phyloP scores from a whole-genome alignment of 2,797 vertebrate genomes.

The Aotus griseimembra region DNA sequence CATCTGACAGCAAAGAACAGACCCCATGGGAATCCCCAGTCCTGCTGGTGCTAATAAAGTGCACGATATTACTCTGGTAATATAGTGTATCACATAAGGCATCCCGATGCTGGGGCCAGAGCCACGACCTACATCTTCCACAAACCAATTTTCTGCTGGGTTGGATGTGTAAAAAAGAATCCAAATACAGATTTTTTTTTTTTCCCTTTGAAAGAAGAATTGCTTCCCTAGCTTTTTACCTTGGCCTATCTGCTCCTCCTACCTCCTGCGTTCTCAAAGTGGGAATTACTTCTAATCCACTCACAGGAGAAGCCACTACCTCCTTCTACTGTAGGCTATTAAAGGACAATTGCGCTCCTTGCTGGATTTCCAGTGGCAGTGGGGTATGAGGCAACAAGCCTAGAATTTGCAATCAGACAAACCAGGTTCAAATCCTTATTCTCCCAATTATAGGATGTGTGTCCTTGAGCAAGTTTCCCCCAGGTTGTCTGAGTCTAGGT shows the following conservation, averaged over 20 bases:
- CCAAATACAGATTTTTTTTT: constrained; percentile 80
- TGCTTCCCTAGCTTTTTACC: constrained; percentile 82
- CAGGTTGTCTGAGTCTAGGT: not conserved
- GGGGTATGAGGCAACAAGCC: not conserved
- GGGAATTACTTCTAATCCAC: constrained; percentile 69
- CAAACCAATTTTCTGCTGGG: constrained; percentile 86
- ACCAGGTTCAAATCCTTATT: not conserved
- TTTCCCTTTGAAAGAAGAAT: constrained; percentile 75
- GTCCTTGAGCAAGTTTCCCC: not conserved
- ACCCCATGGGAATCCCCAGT: constrained; percentile 82
- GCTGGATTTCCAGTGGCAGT: not conserved
- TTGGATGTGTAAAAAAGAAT: constrained; percentile 83
- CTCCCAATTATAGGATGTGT: not conserved
- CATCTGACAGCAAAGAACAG: constrained; percentile 84
- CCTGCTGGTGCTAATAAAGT: constrained; percentile 81
- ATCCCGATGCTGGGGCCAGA: constrained; percentile 80
- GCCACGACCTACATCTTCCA: constrained; percentile 84
- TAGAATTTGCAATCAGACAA: constrained; percentile 41
- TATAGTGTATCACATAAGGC: constrained; percentile 79
- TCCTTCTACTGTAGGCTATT: constrained; percentile 59
- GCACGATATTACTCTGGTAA: constrained; percentile 71
- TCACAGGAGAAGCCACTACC: constrained; percentile 73
- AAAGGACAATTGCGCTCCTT: not conserved
- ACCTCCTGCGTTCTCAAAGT: constrained; percentile 36
- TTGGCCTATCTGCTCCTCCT: constrained; percentile 82